phyloP scores from a whole-genome alignment of 2,888 invertebrate species.

The Epicampocera succincta region DNA sequence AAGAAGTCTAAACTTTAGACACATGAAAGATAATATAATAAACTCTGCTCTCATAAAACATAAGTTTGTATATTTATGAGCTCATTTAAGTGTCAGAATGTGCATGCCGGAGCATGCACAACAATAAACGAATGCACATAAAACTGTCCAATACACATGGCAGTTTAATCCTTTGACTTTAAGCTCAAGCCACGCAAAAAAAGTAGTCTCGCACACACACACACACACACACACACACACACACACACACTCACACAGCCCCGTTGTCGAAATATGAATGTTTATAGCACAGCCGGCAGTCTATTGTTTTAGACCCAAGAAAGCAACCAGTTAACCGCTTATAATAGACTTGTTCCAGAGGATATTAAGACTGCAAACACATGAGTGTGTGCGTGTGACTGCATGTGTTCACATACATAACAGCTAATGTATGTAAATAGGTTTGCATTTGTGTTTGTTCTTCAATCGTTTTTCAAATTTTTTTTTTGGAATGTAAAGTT shows the following conservation, averaged over 20 bases:
- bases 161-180: constrained; percentile 58
- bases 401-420: too few species aligned
- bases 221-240: constrained; percentile 12
- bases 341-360: constrained; percentile 60
- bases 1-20: constrained; percentile 40
- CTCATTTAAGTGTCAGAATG: not conserved
- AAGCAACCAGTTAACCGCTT: constrained; percentile 68
- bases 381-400: constrained; percentile 2
- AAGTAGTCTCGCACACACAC: not conserved
- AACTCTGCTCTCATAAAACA: constrained; percentile 36
- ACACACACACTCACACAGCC: constrained; percentile 7
- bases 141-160: constrained; percentile 55
- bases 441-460: not conserved
- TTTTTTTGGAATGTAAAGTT: not conserved
- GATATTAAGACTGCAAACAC: constrained; percentile 30
- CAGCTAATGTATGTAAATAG: not conserved
- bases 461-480: not conserved
- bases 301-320: constrained; percentile 50
- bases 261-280: constrained; percentile 18
- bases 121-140: constrained; percentile 26
- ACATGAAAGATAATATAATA: constrained; percentile 37
- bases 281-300: constrained; percentile 28
- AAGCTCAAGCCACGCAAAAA: constrained; percentile 23
- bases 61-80: constrained; percentile 32
- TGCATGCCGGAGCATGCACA: not conserved